Conservation (phyloP, 2,888 invertebrate genomes). For the Sphinx pinastri region DNA sequence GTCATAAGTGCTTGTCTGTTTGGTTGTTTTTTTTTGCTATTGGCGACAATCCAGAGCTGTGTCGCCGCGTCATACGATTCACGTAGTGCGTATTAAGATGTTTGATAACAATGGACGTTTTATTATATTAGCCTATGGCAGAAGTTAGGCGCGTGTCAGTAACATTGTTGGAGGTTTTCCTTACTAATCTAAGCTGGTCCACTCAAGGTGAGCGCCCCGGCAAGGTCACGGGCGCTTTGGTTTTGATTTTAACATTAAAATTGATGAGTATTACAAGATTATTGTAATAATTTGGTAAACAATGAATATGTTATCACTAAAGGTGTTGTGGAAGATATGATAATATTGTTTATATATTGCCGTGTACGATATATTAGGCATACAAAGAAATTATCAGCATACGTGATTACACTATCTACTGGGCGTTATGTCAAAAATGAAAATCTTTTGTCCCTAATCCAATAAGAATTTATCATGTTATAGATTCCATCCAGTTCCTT, state of each 20-base stretch:
- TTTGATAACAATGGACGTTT: conserved; percentile 75
- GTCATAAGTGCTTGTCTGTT: conserved; percentile 50
- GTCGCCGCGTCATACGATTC: conserved; percentile 44
- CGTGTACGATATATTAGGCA: not conserved
- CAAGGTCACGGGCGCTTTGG: conserved; percentile 40
- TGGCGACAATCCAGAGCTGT: conserved; percentile 69
- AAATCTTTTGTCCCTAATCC: too few relatives aligned
- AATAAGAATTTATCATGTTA: too few relatives aligned
- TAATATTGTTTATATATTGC: conserved; percentile 7
- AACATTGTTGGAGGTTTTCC: conserved; percentile 29
- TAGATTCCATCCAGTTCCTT: too few relatives aligned
- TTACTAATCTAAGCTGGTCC: conserved; percentile 29
- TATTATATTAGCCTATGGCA: conserved; percentile 45
- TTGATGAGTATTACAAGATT: conserved; percentile 1
- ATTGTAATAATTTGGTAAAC: conserved; percentile 20
- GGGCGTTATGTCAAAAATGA: not conserved
- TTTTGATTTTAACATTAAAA: conserved; percentile 11
- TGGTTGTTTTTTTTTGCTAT: conserved; percentile 49
- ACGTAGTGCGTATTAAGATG: conserved; percentile 44
- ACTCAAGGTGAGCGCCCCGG: conserved; percentile 34
- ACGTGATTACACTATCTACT: not conserved
- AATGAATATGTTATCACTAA: not conserved
- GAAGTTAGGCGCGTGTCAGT: conserved; percentile 31
- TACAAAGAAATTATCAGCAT: not conserved
- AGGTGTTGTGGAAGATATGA: conserved; percentile 1